Conservation (phyloP, 2,113 vertebrate species). For the Danio rerio region GRCz12tu NC_133196.1:23740001-23740500, state of each 20-base stretch:
- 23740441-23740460: no score
- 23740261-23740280: constrained; percentile 93
- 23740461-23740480: no score
- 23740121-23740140: not conserved
- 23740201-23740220: constrained; percentile 99
- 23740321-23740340: constrained; percentile 91
- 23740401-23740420: not conserved
- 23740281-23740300: constrained; percentile 98
- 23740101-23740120: not conserved
- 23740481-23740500: no score
- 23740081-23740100: constrained; percentile 17
- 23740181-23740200: constrained; percentile 86
- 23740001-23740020: not conserved
- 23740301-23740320: constrained; percentile 98
- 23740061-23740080: not conserved
- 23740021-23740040: constrained; percentile 29
- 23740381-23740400: not conserved
- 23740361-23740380: not conserved
- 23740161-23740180: constrained; percentile 8
- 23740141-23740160: not conserved
- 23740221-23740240: constrained; percentile 98
- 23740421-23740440: not conserved
- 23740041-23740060: not conserved
- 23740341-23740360: not conserved
- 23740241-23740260: constrained; percentile 98